Evolutionary conservation across 2,888 invertebrate species (phyloP).

Genomic region (Leucophenga maculata): DNA sequence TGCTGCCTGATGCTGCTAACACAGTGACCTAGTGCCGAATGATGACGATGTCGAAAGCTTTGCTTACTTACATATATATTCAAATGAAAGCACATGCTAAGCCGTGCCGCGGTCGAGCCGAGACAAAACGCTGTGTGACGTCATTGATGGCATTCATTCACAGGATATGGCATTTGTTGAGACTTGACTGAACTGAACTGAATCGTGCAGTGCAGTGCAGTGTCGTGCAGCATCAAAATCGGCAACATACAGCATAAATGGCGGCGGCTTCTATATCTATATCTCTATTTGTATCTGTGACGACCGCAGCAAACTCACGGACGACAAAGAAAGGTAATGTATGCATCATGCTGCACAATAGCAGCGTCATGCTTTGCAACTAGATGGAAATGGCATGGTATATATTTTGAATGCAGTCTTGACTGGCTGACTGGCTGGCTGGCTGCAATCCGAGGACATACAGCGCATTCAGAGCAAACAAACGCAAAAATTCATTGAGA

Average conservation of each 20-base stretch:
- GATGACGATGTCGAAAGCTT: constrained; percentile 39
- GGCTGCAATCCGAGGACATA: constrained; percentile 20
- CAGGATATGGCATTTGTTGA: constrained; percentile 54
- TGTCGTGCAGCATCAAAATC: neutral
- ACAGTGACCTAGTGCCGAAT: constrained; percentile 70
- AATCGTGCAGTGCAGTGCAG: neutral
- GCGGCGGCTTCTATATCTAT: neutral
- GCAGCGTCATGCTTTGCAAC: neutral
- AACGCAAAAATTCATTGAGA: constrained; percentile 55
- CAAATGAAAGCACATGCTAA: constrained; percentile 26
- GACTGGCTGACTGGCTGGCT: constrained; percentile 3
- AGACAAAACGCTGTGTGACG: constrained; percentile 50
- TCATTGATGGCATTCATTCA: constrained; percentile 70
- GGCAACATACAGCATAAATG: neutral
- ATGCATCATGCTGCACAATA: constrained; percentile 33
- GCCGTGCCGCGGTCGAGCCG: neutral
- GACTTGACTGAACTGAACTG: neutral
- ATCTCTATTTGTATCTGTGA: too few species aligned
- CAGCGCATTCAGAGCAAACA: constrained; percentile 28
- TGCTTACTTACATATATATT: constrained; percentile 24
- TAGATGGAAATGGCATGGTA: constrained; percentile 19
- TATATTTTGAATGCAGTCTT: neutral
- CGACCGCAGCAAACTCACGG: neutral
- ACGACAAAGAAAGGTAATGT: constrained; percentile 3
- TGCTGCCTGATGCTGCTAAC: constrained; percentile 61